Conservation (phyloP, 2,797 vertebrate species). For the Channallabes apus region DNA sequence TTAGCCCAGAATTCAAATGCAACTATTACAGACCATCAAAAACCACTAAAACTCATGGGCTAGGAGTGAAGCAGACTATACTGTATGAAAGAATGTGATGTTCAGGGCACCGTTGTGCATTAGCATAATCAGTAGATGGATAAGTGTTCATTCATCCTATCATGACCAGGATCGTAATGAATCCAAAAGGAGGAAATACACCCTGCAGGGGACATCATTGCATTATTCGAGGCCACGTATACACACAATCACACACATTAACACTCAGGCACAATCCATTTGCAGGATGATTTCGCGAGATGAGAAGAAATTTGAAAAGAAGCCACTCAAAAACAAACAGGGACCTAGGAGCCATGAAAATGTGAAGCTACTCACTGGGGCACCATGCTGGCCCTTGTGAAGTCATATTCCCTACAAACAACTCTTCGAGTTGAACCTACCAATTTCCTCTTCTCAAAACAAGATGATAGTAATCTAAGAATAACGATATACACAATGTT, state of each 20-base stretch:
- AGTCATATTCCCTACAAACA: not conserved
- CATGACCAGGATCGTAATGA: not conserved
- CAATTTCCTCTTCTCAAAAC: not conserved
- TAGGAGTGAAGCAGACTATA: not conserved
- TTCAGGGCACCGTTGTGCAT: not conserved
- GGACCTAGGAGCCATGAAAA: not conserved
- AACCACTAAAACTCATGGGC: not conserved
- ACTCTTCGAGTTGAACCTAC: not conserved
- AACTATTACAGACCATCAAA: not conserved
- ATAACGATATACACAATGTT: not conserved
- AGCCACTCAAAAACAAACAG: not conserved
- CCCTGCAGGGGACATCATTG: not conserved
- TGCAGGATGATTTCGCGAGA: not conserved
- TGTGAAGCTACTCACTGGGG: not conserved
- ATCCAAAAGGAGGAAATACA: not conserved
- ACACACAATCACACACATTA: not conserved
- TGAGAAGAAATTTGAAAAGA: not conserved
- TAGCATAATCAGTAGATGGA: not conserved
- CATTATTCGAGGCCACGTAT: not conserved
- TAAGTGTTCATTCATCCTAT: not conserved
- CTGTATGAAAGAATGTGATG: not conserved
- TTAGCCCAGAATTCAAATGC: not conserved
- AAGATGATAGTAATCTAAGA: not conserved
- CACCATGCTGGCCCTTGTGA: no score
- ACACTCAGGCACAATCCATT: not conserved